phyloP scores from a whole-genome alignment of 2,888 invertebrate genomes.

The Lasioglossum vierecki region DNA sequence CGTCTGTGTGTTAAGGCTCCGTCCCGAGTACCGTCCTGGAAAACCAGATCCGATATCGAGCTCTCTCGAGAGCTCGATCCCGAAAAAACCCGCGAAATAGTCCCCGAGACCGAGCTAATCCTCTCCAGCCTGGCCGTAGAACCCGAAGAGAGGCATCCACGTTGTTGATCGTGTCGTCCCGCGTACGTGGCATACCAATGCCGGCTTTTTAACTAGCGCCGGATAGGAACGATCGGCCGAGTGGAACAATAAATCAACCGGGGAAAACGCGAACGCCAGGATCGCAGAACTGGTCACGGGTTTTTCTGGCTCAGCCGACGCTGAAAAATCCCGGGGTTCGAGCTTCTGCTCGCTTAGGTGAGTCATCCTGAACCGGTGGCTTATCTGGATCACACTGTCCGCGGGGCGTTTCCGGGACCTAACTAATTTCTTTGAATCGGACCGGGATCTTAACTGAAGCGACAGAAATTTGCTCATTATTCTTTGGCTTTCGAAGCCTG shows the following conservation, averaged over 20 bases:
- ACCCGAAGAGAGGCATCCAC: slow-evolving; percentile 37
- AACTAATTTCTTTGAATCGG: neutral
- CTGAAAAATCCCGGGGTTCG: slow-evolving; percentile 4
- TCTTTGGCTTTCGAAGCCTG: neutral
- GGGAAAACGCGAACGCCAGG: slow-evolving; percentile 16
- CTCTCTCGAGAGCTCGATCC: slow-evolving; percentile 3
- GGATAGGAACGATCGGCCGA: slow-evolving; percentile 49
- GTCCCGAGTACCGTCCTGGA: slow-evolving; percentile 16
- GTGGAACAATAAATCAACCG: slow-evolving; percentile 47
- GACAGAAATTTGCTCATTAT: neutral
- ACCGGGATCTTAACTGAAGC: too few species aligned
- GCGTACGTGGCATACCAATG: slow-evolving; percentile 60
- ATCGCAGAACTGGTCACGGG: slow-evolving; percentile 16
- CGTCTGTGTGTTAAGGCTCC: neutral
- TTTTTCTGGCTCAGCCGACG: slow-evolving; percentile 4
- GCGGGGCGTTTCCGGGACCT: neutral
- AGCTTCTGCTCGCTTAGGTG: neutral
- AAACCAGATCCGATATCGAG: slow-evolving; percentile 30
- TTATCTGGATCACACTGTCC: slow-evolving; percentile 5
- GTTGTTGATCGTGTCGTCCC: slow-evolving; percentile 59
- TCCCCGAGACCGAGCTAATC: slow-evolving; percentile 55
- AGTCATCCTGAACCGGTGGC: slow-evolving; percentile 3
- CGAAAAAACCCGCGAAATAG: slow-evolving; percentile 38
- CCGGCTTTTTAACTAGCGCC: slow-evolving; percentile 54
- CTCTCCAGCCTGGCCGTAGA: slow-evolving; percentile 14